Evolutionary conservation across 2,113 vertebrate genomes (phyloP), one percentile per base, ranked within the genome.

Genomic region (Ciconia boyciana): DNA sequence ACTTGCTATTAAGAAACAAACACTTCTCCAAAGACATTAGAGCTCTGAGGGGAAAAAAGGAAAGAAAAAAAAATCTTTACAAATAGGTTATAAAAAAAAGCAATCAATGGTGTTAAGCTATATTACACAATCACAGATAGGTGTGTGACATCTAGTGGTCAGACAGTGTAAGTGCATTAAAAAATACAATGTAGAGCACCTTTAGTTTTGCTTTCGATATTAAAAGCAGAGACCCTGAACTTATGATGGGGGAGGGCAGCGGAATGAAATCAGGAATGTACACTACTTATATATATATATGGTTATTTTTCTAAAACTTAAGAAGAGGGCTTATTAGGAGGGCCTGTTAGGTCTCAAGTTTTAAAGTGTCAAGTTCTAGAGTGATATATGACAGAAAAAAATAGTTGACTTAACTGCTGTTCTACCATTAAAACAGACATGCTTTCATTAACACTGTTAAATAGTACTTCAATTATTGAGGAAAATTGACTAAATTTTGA

Each of bases 131-230:
- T 86, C 94, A 71, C 90, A 93, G 85, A 62, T 86, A 65, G 70
- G 48, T 71, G 95, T 86, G 11, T 97, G 97, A 97, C 98, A 98
- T 89, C 98, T 97, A 96, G 95, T 97, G 98, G 96, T 64, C 57
- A 57, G 21, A 88, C 6, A 19, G 6, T 26, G 77, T 36, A 93
- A 96, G 51, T 26, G 71, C 69, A 55, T 57, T 43, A 48, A 69
- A 44, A 52, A 24, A 10, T 41, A 61, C 6, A 51, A 60, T 49
- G 31, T 9, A n/a, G 17, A 57, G 39, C 26, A 46, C 29, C 69
- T 20, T 20, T 4, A 7, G 49, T 32, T 81, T 52, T 28, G 31
- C 16, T 31, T 39, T 29, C 3, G 2, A 3, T 31, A 15, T 18
- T 48, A 34, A 36, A 60, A 77, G 46, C 19, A 70, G 20, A n/a